Evolutionary conservation across 1,140 invertebrate genomes (phyloP), one percentile per base, ranked within the genome.

Genomic region (Sinella curviseta): DNA sequence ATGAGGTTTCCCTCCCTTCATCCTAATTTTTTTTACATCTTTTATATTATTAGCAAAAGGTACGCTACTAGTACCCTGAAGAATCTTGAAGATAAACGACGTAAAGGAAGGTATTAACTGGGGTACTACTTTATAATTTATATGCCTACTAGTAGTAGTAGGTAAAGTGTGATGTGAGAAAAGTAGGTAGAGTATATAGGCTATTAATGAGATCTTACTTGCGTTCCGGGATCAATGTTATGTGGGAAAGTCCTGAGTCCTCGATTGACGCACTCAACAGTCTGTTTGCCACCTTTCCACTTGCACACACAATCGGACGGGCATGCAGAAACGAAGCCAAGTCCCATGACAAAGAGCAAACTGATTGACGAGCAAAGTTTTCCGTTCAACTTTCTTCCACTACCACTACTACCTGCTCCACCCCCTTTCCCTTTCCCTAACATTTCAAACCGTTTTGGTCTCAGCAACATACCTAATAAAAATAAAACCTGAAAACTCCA

Each of bases 271-370:
- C 95, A 97, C 85, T 96, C 94, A 1, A 95, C 94, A 79, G 93
- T 94, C 84, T 95, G 92, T 86, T 97, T 97, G 0, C 95, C 95
- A 84, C 92, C 92, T 86, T 95, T 96, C 95, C 95, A 96, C 84
- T 95, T 96, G 88, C 95, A 97, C 16, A 90, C 88, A 86, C 95
- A 97, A 55, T 90, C 89, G 0, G 87, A 85, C 0, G 94, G 94
- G 85, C 95, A 96, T 24, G 89, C 90, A 33, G 73, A 67, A 30
- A 35, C 77, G 36, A 60, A 78, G 24, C 77, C 39, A 20, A 78
- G 54, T 30, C 77, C 77, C 34, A 78, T 34, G 67, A 78, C 77
- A 74, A 78, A 73, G 48, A 78, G 77, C 73, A 78, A 78, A 78
- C 77, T 54, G 73, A 78, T 54, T 28, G 77, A 74, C 57, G 77